These are phyloP conservation scores for Miltochrista miniata DNA, from an alignment of 2,888 invertebrate species.

Conservation along the genomic window DNA sequence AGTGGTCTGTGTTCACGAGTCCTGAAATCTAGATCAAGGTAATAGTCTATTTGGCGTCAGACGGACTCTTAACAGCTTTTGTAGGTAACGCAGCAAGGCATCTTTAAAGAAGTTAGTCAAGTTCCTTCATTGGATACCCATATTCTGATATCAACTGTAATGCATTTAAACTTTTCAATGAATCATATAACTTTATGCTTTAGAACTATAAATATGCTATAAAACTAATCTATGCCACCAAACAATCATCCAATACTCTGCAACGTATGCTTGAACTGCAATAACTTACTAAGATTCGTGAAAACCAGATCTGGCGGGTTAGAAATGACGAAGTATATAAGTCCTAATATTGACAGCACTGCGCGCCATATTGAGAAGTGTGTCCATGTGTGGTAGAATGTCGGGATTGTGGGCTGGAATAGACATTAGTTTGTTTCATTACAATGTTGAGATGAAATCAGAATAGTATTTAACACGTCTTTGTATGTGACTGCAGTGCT, in stretches of 20 bases:
- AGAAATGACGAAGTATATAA: slow-evolving; percentile 82
- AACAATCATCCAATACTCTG: slow-evolving; percentile 75
- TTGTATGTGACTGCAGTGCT: no score
- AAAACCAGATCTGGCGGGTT: slow-evolving; percentile 80
- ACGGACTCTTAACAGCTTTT: no score
- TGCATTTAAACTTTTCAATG: neutral
- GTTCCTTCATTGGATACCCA: no score
- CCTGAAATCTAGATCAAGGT: no score
- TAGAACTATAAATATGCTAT: neutral
- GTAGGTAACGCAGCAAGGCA: no score
- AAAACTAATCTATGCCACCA: neutral
- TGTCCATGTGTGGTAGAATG: slow-evolving; percentile 84
- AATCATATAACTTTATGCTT: no score
- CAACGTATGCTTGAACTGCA: slow-evolving; percentile 73
- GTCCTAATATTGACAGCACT: slow-evolving; percentile 81
- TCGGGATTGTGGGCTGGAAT: slow-evolving; percentile 79
- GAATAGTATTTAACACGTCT: no score
- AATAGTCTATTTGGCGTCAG: no score
- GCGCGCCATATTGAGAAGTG: slow-evolving; percentile 85
- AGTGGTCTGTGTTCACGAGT: no score
- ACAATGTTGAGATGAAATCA: no score
- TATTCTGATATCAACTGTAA: no score
- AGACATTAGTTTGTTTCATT: slow-evolving; percentile 7
- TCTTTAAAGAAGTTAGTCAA: no score
- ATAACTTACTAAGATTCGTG: slow-evolving; percentile 71